phyloP scores from a whole-genome alignment of 2,113 vertebrate genomes.

The Coptodon rendalli region DNA sequence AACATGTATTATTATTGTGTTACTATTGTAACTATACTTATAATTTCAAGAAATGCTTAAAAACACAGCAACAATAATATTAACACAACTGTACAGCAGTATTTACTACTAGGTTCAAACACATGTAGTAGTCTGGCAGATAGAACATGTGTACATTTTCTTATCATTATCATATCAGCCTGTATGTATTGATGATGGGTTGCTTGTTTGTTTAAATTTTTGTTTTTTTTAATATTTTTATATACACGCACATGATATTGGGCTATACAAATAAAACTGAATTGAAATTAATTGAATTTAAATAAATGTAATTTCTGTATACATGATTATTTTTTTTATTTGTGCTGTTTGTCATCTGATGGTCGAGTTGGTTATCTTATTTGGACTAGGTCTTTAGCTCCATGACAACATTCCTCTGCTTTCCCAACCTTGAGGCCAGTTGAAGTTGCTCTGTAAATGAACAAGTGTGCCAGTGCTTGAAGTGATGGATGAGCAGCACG shows the following conservation, averaged over 20 bases:
- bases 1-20: not conserved
- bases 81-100: not conserved
- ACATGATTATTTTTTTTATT: not conserved
- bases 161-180: not conserved
- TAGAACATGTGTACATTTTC: not conserved
- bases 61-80: not conserved
- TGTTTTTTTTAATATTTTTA: not conserved
- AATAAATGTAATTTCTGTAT: not conserved
- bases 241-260: not conserved
- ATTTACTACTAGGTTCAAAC: not conserved
- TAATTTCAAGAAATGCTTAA: not conserved
- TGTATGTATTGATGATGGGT: not conserved
- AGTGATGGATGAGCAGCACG: constrained; percentile 44
- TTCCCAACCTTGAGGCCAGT: not conserved
- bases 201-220: not conserved
- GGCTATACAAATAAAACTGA: not conserved
- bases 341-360: not conserved
- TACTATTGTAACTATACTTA: not conserved
- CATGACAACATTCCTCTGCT: constrained; percentile 12
- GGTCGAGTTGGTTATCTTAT: not conserved
- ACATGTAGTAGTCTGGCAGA: not conserved
- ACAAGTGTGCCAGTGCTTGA: constrained; percentile 6
- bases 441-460: constrained; percentile 35
- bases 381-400: constrained; percentile 26
- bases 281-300: not conserved